Base-by-base conservation (phyloP, 2,888 invertebrate genomes). In the Heterodera filipjevi region DNA sequence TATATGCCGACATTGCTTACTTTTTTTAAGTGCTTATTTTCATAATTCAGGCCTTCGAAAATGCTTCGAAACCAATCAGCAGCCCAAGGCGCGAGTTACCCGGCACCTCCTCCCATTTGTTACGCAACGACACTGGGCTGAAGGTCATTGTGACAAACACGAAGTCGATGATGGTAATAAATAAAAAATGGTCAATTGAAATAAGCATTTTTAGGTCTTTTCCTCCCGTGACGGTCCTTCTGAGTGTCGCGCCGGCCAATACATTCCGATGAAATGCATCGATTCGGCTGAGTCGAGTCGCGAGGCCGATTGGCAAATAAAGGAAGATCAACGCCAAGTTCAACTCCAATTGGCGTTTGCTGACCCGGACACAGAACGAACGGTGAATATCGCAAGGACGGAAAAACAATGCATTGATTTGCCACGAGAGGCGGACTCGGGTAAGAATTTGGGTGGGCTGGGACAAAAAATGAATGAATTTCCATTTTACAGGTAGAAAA, bases 361-460 rank as follows among this genome's bases (percentile, higher is more conserved):
- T 30, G 64, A 53, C 39, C 77, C 82, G 53, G 84, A 83, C 49
- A 87, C 87, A 89, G 84, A 91, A 84, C 86, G 92, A 90, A 85
- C 91, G 89, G 90, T 97, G 81, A 94, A 95, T 0, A 93, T 97
- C 32, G 93, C 94, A 79, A 93, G 95, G 77, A 95, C 96, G 0
- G 95, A 95, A 90, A 94, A 94, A 89, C 92, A 96, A 8, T 95
- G 93, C 90, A 96, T 95, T 90, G 91, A 93, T 0, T 90, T 97
- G 59, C 92, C 92, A 10, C 81, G 82, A 35, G 91, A 92, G 70
- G 88, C 90, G 66, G 91, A 92, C 16, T 85, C 84, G 79, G 92
- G 70, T 76, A 35, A 2, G 14, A 14, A 74, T n/a, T 30, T 3
- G 39, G n/a, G n/a, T n/a, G n/a, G n/a, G n/a, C n/a, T n/a, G n/a